Evolutionary conservation across 2,797 vertebrate species (phyloP), one percentile per base, ranked within the genome.

Genomic region (Melanotaenia trifasciata): DNA sequence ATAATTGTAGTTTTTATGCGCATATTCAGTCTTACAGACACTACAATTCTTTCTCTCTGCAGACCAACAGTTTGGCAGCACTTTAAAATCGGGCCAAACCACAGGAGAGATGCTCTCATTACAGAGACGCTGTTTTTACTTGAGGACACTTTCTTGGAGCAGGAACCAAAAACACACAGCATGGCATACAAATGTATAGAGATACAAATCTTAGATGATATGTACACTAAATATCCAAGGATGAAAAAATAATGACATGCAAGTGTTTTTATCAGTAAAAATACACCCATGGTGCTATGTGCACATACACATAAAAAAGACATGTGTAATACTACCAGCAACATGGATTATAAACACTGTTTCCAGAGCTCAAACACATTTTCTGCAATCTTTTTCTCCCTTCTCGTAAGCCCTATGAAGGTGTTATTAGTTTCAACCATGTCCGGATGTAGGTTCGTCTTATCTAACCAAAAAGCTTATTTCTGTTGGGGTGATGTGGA

Each of bases 61-160:
- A 67, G 72, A 63, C 74, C 61, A 67, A 79, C 64, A 67, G 40
- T 72, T 73, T 72, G 76, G 69, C 74, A 83, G 68, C 69, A 47
- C 24, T 80, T 87, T 75, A 78, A 89, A 92, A 89, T 82, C 70
- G 78, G 65, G 74, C 69, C 80, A 80, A 85, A 84, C 71, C 89
- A 78, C 83, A 67, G 53, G 86, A 87, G 91, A 83, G 81, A 73
- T 81, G 88, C 57, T 84, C 91, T 92, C 83, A 82, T 92, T 92
- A 88, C 69, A 67, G 47, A 82, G 77, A 88, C 72, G 63, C 70
- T 67, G 47, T 77, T 90, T 79, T 86, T 30, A 80, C 64, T 77
- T 30, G 9, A n/a, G 72, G 45, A 83, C 54, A 45, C 45, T 78
- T 84, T 80, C 73, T 77, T 72, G 53, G 50, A 81, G 65, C 22